phyloP scores from a whole-genome alignment of 2,797 vertebrate genomes.

The Leuciscus waleckii region DNA sequence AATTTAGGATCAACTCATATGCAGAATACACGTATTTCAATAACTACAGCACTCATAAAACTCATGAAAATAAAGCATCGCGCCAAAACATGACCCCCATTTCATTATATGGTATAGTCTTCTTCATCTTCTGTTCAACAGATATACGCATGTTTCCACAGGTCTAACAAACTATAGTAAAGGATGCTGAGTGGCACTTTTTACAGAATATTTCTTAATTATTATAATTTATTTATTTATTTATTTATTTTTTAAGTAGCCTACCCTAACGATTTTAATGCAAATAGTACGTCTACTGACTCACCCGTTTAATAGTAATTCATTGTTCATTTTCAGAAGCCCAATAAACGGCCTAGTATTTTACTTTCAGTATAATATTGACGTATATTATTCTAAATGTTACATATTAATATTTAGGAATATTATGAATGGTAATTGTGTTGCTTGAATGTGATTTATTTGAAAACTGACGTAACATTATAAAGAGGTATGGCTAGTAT shows the following conservation, averaged over 20 bases:
- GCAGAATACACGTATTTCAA: neutral
- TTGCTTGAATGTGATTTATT: neutral
- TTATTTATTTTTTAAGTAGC: neutral
- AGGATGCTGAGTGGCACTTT: neutral
- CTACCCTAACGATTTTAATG: neutral
- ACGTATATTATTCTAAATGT: neutral
- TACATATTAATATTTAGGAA: neutral
- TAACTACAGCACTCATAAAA: neutral
- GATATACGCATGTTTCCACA: slow-evolving; percentile 10
- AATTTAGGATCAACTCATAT: accelerated
- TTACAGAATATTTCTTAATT: neutral
- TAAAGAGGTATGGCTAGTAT: neutral
- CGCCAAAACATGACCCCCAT: neutral
- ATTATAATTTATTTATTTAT: too few species aligned
- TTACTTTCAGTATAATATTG: neutral
- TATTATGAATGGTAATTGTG: neutral
- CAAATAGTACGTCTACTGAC: neutral
- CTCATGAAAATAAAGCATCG: too few species aligned
- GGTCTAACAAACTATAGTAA: neutral
- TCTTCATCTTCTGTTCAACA: neutral
- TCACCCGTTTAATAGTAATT: neutral
- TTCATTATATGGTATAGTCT: slow-evolving; percentile 15
- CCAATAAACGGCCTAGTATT: neutral
- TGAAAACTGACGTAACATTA: neutral
- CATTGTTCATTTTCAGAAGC: neutral